These are phyloP conservation scores for Sylvietta virens DNA, from an alignment of 2,113 vertebrate genomes.

Conservation along the genomic window DNA sequence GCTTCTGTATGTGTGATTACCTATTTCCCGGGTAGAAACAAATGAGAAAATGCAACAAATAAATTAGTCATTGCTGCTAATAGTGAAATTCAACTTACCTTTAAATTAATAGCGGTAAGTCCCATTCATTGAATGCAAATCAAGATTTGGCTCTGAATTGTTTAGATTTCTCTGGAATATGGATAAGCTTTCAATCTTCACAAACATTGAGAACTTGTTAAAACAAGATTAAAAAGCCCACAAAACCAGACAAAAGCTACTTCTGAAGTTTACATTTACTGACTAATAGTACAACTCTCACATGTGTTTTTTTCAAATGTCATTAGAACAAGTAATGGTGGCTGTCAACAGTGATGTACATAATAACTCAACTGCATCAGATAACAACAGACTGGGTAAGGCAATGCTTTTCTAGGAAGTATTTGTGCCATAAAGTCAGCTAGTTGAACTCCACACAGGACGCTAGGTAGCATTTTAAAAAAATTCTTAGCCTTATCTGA, in stretches of 20 bases:
- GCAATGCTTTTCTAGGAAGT: slow-evolving; percentile 32
- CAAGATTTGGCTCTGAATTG: neutral
- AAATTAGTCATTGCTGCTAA: neutral
- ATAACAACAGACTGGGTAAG: slow-evolving; percentile 62
- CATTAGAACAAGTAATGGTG: slow-evolving; percentile 58
- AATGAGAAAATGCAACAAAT: neutral
- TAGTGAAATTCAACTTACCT: neutral
- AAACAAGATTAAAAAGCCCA: neutral
- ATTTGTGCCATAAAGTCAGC: neutral
- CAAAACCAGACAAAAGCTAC: neutral
- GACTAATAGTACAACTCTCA: neutral
- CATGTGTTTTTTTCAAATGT: slow-evolving; percentile 28
- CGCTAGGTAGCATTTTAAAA: neutral
- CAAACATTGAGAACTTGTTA: neutral
- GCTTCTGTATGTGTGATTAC: neutral
- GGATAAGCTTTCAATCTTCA: neutral
- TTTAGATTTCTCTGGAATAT: neutral
- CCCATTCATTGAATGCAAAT: neutral
- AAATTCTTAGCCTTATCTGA: neutral
- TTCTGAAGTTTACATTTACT: neutral
- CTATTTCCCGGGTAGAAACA: neutral
- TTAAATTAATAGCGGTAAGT: neutral
- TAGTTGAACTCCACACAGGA: neutral
- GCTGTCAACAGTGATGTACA: slow-evolving; percentile 46
- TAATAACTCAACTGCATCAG: slow-evolving; percentile 61